phyloP scores from a whole-genome alignment of 2,797 vertebrate genomes.

The Cynopterus sphinx region DNA sequence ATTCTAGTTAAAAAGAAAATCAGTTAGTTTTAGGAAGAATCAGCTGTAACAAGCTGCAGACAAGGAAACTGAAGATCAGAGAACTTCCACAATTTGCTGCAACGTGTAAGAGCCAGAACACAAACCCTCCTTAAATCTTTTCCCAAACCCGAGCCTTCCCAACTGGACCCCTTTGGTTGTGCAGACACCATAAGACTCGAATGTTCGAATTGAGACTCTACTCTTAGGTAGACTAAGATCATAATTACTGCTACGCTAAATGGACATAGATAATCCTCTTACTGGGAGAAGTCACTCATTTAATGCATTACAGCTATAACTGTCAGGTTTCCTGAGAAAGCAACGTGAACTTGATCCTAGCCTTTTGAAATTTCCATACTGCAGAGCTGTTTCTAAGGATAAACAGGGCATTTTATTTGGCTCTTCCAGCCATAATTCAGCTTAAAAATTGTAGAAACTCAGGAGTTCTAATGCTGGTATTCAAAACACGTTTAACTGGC shows the following conservation, averaged over 20 bases:
- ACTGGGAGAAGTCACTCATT: background rate
- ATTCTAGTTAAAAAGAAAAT: background rate
- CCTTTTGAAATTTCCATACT: slow-evolving; percentile 39
- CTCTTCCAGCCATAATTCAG: slow-evolving; percentile 57
- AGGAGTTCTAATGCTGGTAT: background rate
- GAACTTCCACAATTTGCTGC: background rate
- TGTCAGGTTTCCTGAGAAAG: slow-evolving; percentile 64
- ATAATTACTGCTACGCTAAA: slow-evolving; percentile 35
- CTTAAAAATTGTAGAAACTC: slow-evolving; percentile 26
- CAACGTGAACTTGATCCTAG: background rate
- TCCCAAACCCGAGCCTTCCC: background rate
- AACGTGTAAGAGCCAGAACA: background rate
- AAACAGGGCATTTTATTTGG: slow-evolving; percentile 66
- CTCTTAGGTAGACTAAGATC: background rate
- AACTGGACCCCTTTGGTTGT: background rate
- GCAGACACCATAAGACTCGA: background rate
- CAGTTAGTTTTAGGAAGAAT: background rate
- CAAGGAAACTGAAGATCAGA: background rate
- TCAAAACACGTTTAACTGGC: slow-evolving; percentile 46
- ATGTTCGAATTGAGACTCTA: slow-evolving; percentile 5
- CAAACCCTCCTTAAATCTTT: background rate
- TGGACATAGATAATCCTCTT: background rate
- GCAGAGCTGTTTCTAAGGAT: slow-evolving; percentile 37
- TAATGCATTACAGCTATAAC: background rate
- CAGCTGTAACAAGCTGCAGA: background rate